Evolutionary conservation across 2,888 invertebrate species (phyloP), one percentile per base, ranked within the genome.

Genomic region (Marasmarcha lunaedactyla): DNA sequence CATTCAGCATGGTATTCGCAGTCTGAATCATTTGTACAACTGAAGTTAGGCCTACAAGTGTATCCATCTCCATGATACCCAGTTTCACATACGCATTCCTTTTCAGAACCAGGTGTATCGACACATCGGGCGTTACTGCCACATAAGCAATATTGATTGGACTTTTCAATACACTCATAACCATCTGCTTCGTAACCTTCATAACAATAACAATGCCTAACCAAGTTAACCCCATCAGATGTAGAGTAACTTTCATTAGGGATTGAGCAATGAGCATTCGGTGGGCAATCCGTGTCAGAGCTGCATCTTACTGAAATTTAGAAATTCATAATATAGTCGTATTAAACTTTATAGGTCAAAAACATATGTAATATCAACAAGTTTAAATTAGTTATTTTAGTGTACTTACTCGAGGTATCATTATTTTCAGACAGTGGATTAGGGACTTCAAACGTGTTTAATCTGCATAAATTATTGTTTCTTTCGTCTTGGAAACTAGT

Each of bases 171-270:
- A 60, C 95, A 96, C 50, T 86, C 87, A 45, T 85, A 87, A 6
- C 95, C 95, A 63, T 96, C 93, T 14, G 96, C 96, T 57, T 89
- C 88, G 71, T 87, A 96, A 2, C 94, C 95, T n/a, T 88, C 85
- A 42, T 89, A 90, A 60, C 97, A 97, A 35, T 88, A 86, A 59
- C 97, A 97, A 40, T 71, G 72, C 1, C 76, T 70, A 36, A 48
- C 50, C 42, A 54, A 49, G 40, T 53, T 48, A 39, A 85, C 76
- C 1, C 81, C 77, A 15, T 84, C 66, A 12, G 60, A 52, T 14
- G 9, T n/a, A 3, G 51, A 45, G 14, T 55, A 54, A 0, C 46
- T 5, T 14, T 34, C 38, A 10, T 86, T 71, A 34, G 86, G 72
- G 66, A 85, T 88, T 39, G 87, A 78, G 63, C 97, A 97, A 38